Evolutionary conservation across 2,113 vertebrate species (phyloP), one percentile per base, ranked within the genome.

Genomic region (Nematolebias whitei): DNA sequence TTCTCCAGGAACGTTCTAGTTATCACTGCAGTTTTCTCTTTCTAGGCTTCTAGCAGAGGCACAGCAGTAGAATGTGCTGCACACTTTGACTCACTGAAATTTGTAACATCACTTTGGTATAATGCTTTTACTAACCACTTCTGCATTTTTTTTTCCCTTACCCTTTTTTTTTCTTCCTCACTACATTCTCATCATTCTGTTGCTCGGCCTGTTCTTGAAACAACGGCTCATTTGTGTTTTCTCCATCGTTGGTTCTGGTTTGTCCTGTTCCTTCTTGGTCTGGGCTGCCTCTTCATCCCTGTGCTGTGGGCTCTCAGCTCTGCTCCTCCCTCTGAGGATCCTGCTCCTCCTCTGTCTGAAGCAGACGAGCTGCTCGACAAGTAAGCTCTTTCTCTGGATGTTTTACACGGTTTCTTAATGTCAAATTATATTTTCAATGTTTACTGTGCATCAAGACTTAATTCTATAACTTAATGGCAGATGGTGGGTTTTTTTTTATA

Each of bases 341-440:
- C 94, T 52, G 92, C 94, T 82, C 87, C 95, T 48, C 94, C 94
- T 91, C 91, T 97, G 85, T 92, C 95, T 8, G 96, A 96, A 85
- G 94, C 95, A 11, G 94, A 97, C 19, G 96, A 96, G 54, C 94
- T 97, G 84, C 93, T 96, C 76, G 93, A 96, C 92, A 97, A 97
- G 96, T 97, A 94, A 96, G 96, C 72, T 64, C 56, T 70, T 64
- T 45, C 70, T 71, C 71, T 32, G 16, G 5, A 15, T 19, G 43
- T 61, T 61, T 47, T 11, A 19, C 8, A 4, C 2, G 3, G 18
- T 45, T 45, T 45, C 43, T 45, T 45, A 45, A 5, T 9, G 26
- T 29, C 26, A 29, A 29, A 29, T 29, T 4, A 29, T 29, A 7
- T 29, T 29, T 29, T 29, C 7, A 29, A 29, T n/a, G n/a, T n/a